phyloP scores from a whole-genome alignment of 2,113 vertebrate species.

The Lasiurus cinereus region DNA sequence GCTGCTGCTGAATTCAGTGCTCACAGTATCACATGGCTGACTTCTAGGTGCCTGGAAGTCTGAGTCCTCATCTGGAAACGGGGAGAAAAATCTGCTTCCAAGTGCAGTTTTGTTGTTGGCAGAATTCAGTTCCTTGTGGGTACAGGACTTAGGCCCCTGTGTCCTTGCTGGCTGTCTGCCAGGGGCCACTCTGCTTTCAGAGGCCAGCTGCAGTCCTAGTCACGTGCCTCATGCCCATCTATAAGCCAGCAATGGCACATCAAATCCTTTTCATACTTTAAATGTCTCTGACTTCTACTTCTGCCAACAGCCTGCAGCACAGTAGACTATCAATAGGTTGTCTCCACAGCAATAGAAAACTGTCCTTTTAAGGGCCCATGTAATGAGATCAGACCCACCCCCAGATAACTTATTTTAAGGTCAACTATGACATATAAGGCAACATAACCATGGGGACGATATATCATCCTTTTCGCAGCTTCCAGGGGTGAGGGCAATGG shows the following conservation, averaged over 20 bases:
- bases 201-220: neutral
- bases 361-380: neutral
- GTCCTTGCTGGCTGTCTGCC: neutral
- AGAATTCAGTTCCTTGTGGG: conserved; percentile 6
- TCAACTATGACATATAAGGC: neutral
- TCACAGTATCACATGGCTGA: neutral
- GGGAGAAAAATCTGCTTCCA: neutral
- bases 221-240: neutral
- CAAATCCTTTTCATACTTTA: neutral
- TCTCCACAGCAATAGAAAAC: conserved; percentile 16
- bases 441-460: neutral
- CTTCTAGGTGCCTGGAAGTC: conserved; percentile 22
- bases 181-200: neutral
- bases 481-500: neutral
- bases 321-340: too few relatives aligned
- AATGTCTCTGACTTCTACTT: conserved; percentile 43
- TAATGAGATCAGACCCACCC: neutral
- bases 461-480: neutral
- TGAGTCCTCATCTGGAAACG: neutral
- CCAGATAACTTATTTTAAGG: neutral
- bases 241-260: neutral
- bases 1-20: neutral
- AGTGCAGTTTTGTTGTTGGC: conserved; percentile 4
- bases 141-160: neutral
- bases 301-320: neutral